phyloP scores from a whole-genome alignment of 1,140 invertebrate genomes.

The Drosophila lacteicornis region DNA sequence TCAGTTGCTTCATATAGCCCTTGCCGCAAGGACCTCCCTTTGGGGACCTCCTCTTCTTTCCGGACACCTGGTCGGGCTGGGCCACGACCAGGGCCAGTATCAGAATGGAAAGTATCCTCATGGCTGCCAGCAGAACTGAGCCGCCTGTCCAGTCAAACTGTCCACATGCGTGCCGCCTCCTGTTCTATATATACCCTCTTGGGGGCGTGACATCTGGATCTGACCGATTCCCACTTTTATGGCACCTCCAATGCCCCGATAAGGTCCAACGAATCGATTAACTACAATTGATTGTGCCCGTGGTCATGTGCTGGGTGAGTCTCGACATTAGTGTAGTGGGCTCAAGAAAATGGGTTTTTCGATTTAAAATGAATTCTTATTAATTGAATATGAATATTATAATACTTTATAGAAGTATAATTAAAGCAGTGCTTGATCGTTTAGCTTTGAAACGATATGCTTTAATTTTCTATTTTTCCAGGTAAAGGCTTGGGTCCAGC shows the following conservation, averaged over 20 bases:
- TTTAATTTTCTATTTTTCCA: not conserved
- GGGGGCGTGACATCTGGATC: constrained; percentile 43
- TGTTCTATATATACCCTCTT: constrained; percentile 70
- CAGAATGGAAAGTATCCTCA: constrained; percentile 64
- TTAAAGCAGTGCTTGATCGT: not conserved
- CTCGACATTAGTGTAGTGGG: not conserved
- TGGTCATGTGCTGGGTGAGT: not conserved
- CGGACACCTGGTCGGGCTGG: constrained; percentile 46
- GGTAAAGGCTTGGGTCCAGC: too few relatives aligned
- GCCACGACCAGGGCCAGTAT: constrained; percentile 56
- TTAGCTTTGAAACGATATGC: not conserved
- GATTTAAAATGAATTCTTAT: not conserved
- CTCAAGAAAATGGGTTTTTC: not conserved
- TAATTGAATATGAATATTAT: not conserved
- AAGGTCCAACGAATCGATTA: constrained; percentile 34
- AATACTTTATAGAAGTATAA: not conserved
- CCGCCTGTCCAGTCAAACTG: constrained; percentile 46
- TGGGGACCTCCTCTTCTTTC: not conserved
- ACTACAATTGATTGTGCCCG: constrained; percentile 7
- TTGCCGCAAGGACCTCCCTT: constrained; percentile 58
- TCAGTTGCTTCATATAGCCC: constrained; percentile 40
- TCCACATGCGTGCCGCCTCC: constrained; percentile 14
- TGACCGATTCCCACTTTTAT: constrained; percentile 4
- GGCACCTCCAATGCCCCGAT: not conserved
- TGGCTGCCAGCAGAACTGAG: constrained; percentile 41